Evolutionary conservation across 1,140 invertebrate genomes (phyloP).

Genomic region (Drosophila melanica): DNA sequence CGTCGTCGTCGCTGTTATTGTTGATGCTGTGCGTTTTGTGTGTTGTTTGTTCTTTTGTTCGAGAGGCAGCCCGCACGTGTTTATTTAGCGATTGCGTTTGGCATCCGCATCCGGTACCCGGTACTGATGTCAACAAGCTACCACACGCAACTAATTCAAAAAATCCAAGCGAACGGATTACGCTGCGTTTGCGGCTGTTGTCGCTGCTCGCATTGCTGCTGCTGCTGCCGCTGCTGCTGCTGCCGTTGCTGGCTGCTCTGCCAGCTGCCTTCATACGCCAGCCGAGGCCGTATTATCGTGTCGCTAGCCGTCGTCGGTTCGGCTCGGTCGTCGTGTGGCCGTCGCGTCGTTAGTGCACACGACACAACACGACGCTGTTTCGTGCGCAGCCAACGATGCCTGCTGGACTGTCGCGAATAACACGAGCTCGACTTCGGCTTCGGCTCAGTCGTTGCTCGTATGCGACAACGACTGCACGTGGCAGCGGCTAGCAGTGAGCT

Average conservation of each 20-base stretch:
- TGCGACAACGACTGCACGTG: constrained; percentile 50
- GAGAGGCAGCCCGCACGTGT: constrained; percentile 22
- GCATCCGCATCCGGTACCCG: constrained; percentile 78
- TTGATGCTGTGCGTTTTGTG: not conserved
- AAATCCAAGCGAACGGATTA: constrained; percentile 83
- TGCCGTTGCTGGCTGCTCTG: not conserved
- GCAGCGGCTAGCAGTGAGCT: constrained; percentile 24
- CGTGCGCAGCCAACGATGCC: too few relatives aligned
- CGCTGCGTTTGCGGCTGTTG: constrained; percentile 23
- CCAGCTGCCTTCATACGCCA: not conserved
- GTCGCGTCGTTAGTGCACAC: too few relatives aligned
- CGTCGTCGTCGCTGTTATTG: constrained; percentile 3
- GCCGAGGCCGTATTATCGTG: not conserved
- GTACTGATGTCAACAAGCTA: constrained; percentile 83
- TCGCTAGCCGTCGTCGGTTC: too few relatives aligned
- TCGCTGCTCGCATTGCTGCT: not conserved
- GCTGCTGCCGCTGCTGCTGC: not conserved
- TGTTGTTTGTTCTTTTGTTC: not conserved
- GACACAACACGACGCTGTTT: not conserved
- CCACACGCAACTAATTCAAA: constrained; percentile 83
- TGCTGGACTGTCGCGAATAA: not conserved
- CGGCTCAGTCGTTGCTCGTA: constrained; percentile 52
- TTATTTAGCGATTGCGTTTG: constrained; percentile 4
- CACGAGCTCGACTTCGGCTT: not conserved
- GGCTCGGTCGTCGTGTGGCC: too few relatives aligned